Evolutionary conservation across 2,113 vertebrate genomes (phyloP), one percentile per base, ranked within the genome.

Genomic region (Varanus salvator): DNA sequence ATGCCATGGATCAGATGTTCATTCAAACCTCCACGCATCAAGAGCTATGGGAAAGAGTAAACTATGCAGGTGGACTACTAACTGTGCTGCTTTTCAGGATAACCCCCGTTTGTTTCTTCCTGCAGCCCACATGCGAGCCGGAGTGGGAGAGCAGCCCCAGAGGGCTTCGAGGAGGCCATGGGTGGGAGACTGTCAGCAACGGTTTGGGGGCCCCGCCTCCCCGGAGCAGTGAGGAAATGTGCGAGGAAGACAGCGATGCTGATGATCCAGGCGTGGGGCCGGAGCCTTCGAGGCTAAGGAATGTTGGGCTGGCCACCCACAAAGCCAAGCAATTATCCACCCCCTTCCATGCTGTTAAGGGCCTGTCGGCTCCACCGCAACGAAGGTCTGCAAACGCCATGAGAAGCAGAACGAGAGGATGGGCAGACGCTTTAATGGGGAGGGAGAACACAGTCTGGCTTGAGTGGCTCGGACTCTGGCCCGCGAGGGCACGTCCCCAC

Each of bases 391-490:
- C 72, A 85, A 85, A 85, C 15, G 14, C 23, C 60, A 71, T 8
- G 48, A 71, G 64, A 69, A 90, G 5, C 48, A 44, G 83, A 31
- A 44, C 25, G 83, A 80, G 34, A 78, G 15, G 52, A 14, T 23
- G 29, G 57, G 74, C 31, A 44, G 27, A 69, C 66, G 6, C 80
- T 89, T 90, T 90, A 80, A 90, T 80, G 9, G 15, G 83, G 57
- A 38, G n/a, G 23, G 21, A 69, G 64, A 57, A 25, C n/a, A 50
- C 44, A 27, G 57, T 52, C 14, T 77, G 34, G 21, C 27, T 52
- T 9, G 44, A 77, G 54, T 9, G 12, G 60, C 31, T 25, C 80
- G 38, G 29, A 66, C 1, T 8, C 25, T 21, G 60, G 69, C 71
- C 48, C 27, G 44, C 19, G 3, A 66, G 1, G 31, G 77, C 50